Conservation (phyloP, 2,113 vertebrate species). For the Arizona elegans region DNA sequence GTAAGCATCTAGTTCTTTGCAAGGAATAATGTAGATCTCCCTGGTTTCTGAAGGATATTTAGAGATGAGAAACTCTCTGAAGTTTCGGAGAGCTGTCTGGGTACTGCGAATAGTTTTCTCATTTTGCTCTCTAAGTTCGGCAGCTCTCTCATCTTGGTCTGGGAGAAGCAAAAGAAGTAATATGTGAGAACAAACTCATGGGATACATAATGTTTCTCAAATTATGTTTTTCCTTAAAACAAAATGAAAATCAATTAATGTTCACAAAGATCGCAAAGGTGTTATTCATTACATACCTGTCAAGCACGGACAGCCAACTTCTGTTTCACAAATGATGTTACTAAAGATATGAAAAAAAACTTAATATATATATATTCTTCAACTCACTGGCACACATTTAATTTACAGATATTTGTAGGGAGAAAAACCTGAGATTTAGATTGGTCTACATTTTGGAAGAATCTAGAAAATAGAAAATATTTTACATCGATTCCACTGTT, state of each 20-base stretch:
- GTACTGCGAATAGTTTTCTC: conserved; percentile 87
- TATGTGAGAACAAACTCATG: conserved; percentile 63
- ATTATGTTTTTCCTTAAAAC: conserved; percentile 53
- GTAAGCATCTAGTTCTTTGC: conserved; percentile 81
- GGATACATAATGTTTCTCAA: conserved; percentile 24
- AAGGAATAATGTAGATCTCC: conserved; percentile 82
- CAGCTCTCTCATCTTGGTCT: conserved; percentile 81
- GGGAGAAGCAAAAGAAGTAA: conserved; percentile 61
- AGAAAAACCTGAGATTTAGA: conserved; percentile 28
- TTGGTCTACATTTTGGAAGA: conserved; percentile 37
- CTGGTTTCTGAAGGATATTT: conserved; percentile 81
- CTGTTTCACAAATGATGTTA: conserved; percentile 64
- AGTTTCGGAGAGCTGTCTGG: conserved; percentile 81
- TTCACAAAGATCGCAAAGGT: conserved; percentile 49
- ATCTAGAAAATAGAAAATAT: conserved; percentile 25
- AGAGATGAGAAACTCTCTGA: conserved; percentile 82
- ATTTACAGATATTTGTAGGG: conserved; percentile 45
- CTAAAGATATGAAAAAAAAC: conserved; percentile 38
- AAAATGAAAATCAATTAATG: conserved; percentile 47
- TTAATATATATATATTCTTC: conserved; percentile 43
- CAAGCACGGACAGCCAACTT: conserved; percentile 57
- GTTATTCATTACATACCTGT: conserved; percentile 56
- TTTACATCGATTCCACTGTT: conserved; percentile 12
- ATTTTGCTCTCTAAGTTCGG: conserved; percentile 81
- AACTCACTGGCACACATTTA: conserved; percentile 36